Evolutionary conservation across 2,113 vertebrate species (phyloP), one percentile per base, ranked within the genome.

Genomic region (Thermophis baileyi): DNA sequence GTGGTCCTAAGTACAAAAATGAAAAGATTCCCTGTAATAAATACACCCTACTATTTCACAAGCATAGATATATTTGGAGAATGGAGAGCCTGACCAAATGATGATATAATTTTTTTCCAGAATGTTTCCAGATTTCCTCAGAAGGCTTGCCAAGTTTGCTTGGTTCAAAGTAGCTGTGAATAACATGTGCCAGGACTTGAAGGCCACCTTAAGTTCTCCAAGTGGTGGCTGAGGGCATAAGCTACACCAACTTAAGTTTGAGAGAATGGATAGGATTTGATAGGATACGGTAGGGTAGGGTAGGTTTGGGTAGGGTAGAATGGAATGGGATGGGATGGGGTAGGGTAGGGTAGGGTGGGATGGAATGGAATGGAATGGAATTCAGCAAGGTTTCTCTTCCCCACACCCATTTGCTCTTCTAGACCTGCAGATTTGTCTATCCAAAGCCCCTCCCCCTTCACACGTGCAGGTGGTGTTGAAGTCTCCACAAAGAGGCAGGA

Each of bases 1-100:
- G 6, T 50, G 93, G 88, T 30, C 87, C 22, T 92, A 94, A 95
- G 95, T 94, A 47, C 94, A 90, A 74, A 94, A 89, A 92, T 5
- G 87, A 94, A 94, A 94, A 0, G 1, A 49, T 54, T 0, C 69
- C 30, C 44, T 63, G 27, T 10, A 94, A 51, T 4, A 22, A 57
- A 89, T 47, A 25, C 55, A 95, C 91, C 44, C 18, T n/a, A 85
- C 50, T 53, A 60, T 93, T 90, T 90, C 60, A 94, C 81, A 89
- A 93, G 92, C 93, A 18, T 85, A 49, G 89, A 22, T 94, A 35
- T 94, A 92, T 96, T 90, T 95, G 2, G 9, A 74, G 49, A 47
- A 49, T 6, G 89, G 81, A 40, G 2, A 89, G 51, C 60, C 86
- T 54, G 87, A 85, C 46, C 7, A 16, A 30, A 9, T 49, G 85